These are phyloP conservation scores for Sebastes fasciatus DNA, from an alignment of 2,113 vertebrate genomes.

Conservation along the genomic window DNA sequence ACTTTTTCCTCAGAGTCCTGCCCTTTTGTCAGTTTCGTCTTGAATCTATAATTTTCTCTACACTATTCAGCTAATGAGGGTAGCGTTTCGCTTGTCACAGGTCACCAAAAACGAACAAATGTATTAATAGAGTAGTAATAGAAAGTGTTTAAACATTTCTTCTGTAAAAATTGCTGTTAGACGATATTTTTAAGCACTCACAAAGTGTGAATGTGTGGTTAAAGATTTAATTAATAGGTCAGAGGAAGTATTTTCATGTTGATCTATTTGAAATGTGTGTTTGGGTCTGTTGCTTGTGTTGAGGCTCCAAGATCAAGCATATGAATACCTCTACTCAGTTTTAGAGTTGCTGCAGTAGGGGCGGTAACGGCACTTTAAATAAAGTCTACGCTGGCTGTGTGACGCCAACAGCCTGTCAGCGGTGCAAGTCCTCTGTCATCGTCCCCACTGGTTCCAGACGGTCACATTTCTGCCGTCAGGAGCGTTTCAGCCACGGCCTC, in stretches of 20 bases:
- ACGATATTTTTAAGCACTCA: not conserved
- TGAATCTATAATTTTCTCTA: not conserved
- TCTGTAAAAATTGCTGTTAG: not conserved
- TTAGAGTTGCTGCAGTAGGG: not conserved
- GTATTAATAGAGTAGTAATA: not conserved
- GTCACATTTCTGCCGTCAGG: not conserved
- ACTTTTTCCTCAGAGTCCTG: not conserved
- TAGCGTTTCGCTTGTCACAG: no score
- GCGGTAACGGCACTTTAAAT: not conserved
- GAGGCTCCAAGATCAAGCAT: not conserved
- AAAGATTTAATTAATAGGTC: not conserved
- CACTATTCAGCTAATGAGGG: no score
- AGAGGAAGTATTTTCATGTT: not conserved
- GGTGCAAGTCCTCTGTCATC: slow-evolving; percentile 2
- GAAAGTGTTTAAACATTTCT: not conserved
- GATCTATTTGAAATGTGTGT: not conserved
- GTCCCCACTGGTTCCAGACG: slow-evolving; percentile 11
- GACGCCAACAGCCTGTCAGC: not conserved
- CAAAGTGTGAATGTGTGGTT: not conserved
- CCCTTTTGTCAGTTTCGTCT: not conserved
- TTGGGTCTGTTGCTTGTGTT: not conserved
- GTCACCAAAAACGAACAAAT: no score
- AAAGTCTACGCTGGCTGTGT: not conserved
- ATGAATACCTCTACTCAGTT: not conserved
- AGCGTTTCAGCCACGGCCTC: not conserved